A percentile compares a stretch with the other conserved stretches of the same genome.
Evolutionary conservation across 92 coral and sea anemone genomes (phyloP).

Genomic region (Parazoanthus darwini): DNA sequence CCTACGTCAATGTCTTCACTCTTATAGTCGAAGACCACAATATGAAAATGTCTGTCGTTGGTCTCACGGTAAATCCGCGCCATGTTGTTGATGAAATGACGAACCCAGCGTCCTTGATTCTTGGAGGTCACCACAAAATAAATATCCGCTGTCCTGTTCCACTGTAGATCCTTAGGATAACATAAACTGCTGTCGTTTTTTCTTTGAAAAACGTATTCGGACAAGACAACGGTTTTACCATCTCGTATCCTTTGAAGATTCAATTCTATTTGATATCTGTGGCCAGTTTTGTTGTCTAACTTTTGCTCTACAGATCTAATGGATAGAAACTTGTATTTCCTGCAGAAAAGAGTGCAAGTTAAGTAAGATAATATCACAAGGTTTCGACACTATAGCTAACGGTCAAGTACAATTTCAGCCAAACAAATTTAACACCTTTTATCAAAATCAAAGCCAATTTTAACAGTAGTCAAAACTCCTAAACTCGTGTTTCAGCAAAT

Average conservation of each 20-base stretch:
- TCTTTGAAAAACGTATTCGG: slow-evolving; percentile 48
- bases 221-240: slow-evolving; percentile 34
- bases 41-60: slow-evolving; percentile 46
- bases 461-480: too few relatives aligned
- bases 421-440: too few relatives aligned
- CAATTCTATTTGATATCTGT: slow-evolving; percentile 45
- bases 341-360: not conserved
- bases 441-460: too few relatives aligned
- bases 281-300: slow-evolving; percentile 34
- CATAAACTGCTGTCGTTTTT: slow-evolving; percentile 41
- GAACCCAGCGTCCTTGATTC: slow-evolving; percentile 54
- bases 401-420: too few relatives aligned
- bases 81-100: slow-evolving; percentile 54
- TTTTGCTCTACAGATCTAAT: slow-evolving; percentile 45
- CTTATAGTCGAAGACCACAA: slow-evolving; percentile 53
- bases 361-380: too few relatives aligned
- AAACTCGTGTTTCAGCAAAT: too few relatives aligned
- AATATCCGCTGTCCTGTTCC: slow-evolving; percentile 51
- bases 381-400: too few relatives aligned
- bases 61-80: slow-evolving; percentile 45
- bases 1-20: slow-evolving; percentile 49
- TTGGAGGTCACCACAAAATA: slow-evolving; percentile 46
- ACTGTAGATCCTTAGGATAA: slow-evolving; percentile 52
- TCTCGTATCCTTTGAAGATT: slow-evolving; percentile 35
- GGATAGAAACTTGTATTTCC: slow-evolving; percentile 40